Evolutionary conservation across 2,113 vertebrate species (phyloP).

Genomic region (Sciurus niger): DNA sequence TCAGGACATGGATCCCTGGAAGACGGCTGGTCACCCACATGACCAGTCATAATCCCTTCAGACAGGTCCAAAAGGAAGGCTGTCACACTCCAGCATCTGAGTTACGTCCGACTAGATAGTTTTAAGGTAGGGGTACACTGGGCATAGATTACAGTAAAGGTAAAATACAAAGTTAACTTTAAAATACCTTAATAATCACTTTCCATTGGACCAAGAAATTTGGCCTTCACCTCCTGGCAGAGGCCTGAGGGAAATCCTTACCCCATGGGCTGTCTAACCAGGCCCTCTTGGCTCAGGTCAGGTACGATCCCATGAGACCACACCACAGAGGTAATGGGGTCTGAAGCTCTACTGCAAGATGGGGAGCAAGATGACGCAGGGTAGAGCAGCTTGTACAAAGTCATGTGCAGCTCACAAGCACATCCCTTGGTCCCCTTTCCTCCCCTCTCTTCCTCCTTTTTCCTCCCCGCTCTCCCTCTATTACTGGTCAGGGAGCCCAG

Average conservation of each 20-base stretch:
- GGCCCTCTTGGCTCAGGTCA: background rate
- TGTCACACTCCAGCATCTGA: background rate
- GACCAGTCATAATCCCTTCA: background rate
- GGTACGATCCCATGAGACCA: background rate
- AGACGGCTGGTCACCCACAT: background rate
- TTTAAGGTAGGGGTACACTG: background rate
- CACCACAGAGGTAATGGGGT: background rate
- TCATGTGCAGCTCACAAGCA: fast-evolving
- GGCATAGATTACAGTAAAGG: background rate
- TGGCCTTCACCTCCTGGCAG: background rate
- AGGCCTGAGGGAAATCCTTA: background rate
- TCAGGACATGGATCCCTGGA: background rate
- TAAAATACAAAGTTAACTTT: background rate
- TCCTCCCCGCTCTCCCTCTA: background rate
- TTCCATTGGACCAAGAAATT: background rate
- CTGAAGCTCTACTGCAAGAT: background rate
- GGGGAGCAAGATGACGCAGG: background rate
- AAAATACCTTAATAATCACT: background rate
- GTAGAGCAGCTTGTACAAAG: background rate
- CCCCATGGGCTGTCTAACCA: background rate
- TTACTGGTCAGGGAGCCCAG: background rate
- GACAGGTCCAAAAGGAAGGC: background rate
- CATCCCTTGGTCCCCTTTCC: background rate
- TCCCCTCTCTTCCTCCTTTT: background rate
- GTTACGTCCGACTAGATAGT: background rate